phyloP scores from a whole-genome alignment of 2,797 vertebrate species.

The Lophius americanus region DNA sequence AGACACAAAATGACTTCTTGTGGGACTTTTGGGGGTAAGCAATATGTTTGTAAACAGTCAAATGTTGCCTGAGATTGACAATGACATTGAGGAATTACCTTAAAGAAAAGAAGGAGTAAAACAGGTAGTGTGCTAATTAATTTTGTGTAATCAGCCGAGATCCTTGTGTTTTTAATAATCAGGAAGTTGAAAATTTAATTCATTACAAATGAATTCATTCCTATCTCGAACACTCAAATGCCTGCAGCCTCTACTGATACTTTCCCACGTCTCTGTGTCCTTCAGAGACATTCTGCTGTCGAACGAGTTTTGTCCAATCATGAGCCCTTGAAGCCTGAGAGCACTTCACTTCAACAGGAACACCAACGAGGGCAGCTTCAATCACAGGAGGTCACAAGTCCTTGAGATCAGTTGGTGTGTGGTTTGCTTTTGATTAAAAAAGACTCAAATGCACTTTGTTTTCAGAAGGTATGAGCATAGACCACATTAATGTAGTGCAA shows the following conservation, averaged over 20 bases:
- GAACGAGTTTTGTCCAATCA: conserved; percentile 46
- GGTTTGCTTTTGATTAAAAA: neutral
- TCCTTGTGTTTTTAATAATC: conserved; percentile 21
- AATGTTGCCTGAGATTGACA: conserved; percentile 45
- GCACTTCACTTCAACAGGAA: conserved; percentile 40
- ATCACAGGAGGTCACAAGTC: conserved; percentile 1
- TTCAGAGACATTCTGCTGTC: conserved; percentile 31
- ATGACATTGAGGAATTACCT: conserved; percentile 49
- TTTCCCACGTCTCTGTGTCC: conserved; percentile 55
- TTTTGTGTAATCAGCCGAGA: conserved; percentile 30
- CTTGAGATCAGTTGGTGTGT: neutral
- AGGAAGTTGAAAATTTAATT: conserved; percentile 4
- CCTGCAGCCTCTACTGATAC: conserved; percentile 35
- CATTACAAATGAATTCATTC: conserved; percentile 41
- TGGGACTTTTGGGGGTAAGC: conserved; percentile 28
- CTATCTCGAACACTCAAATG: conserved; percentile 31
- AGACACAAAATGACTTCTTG: conserved; percentile 30
- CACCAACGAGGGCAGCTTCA: conserved; percentile 25
- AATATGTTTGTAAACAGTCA: conserved; percentile 22
- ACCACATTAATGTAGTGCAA: neutral
- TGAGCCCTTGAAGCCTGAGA: conserved; percentile 22
- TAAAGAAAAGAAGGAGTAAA: conserved; percentile 13
- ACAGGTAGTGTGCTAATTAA: conserved; percentile 12
- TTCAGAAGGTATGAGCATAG: neutral
- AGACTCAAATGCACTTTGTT: neutral